Evolutionary conservation across 2,888 invertebrate genomes (phyloP), one percentile per base, ranked within the genome.

Genomic region (Amiota mariae): DNA sequence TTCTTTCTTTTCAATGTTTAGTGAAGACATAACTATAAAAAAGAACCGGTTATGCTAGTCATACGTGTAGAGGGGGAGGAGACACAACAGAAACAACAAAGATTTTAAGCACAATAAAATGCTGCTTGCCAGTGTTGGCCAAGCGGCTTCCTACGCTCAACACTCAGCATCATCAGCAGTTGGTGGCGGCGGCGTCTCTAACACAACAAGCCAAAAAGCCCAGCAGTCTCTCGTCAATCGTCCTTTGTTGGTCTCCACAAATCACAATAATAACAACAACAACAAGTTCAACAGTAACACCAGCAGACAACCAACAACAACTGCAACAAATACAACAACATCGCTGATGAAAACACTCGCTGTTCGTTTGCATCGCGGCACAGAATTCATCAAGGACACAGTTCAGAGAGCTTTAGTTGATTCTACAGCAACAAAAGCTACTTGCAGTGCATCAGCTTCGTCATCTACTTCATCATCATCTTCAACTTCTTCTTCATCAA

Each of bases 401-500:
- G 88, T 89, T 54, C 88, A 89, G 70, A 89, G 90, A 73, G 91
- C 92, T 78, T 86, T 91, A 77, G 88, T 90, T 59, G 75, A 79
- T 73, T 78, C 80, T 6, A 61, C 76, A 1, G 74, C 79, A 77
- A 74, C 72, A 74, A 72, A 68, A 73, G 78, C 24, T 63, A 47
- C 71, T 8, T 73, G 72, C 59, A 73, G 71, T 70, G 47, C 49
- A 8, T 67, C 61, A 18, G 48, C n/a, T 11, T 48, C 36, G 20
- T 36, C 71, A 56, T 67, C 48, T 36, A 72, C 47, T 63, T 73
- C 18, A n/a, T 61, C 24, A 47, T 51, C 68, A 61, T 67, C 61
- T 20, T 48, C n/a, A 8, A 59, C 36, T 12, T 49, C 71, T 47
- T 67, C 48, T 36, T 70, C 47, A 61, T 73, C 18, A 12, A 56